Evolutionary conservation across 1,140 invertebrate genomes (phyloP), one percentile per base, ranked within the genome.

Genomic region (Leptonema lineaticorne): DNA sequence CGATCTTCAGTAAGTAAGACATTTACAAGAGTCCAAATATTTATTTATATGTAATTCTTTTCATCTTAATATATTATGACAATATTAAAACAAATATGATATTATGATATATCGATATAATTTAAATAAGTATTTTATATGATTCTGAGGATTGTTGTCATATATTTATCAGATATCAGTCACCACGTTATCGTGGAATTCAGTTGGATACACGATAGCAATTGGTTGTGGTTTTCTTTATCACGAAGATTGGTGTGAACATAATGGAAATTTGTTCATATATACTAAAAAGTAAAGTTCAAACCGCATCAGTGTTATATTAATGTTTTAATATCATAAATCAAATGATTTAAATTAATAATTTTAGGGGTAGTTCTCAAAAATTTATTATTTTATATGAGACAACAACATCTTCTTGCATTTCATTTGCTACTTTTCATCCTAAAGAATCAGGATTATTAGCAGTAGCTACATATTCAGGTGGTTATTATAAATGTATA

Each of bases 171-270:
- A 72, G 71, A 45, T 72, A 11, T 64, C 71, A 11, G 33, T 72
- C 6, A 30, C 37, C 11, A 27, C n/a, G 1, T 22, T 69, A 22
- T 72, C 64, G n/a, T 72, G 71, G 71, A 72, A 64, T 28, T 69
- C 29, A 41, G 68, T 63, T 26, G 71, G 71, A 20, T 63, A 57
- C 26, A 67, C 58, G n/a, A 28, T 72, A 26, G 68, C 68, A 1
- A 64, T 65, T 16, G 67, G n/a, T 9, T 20, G 14, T 14, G 68
- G 71, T 16, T 41, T 53, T 53, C 45, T 72, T 24, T 67, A 67
- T n/a, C 71, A 72, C 20, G 64, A 67, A 1, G 53, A 58, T 46
- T 72, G 71, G 71, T 72, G 71, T 60, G 63, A 69, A 30, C 71
- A 72, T 24, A 60, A 64, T 20, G 64, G 63, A 11, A 26, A 20